phyloP scores from a whole-genome alignment of 2,113 vertebrate species.

The Perca fluviatilis region DNA sequence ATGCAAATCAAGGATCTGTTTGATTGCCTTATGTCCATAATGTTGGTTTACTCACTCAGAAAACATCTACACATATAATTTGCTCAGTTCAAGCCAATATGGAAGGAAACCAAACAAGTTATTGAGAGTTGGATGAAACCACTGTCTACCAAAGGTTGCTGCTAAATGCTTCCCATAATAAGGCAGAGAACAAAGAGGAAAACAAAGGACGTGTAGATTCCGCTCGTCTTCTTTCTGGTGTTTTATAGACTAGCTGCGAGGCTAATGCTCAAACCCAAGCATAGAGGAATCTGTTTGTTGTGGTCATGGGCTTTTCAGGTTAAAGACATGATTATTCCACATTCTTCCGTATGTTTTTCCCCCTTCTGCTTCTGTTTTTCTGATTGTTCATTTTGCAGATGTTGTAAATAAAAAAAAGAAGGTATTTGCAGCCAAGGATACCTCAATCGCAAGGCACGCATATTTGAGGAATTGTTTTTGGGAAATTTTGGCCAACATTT shows the following conservation, averaged over 20 bases:
- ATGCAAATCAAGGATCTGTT: conserved; percentile 21
- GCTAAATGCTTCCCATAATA: conserved; percentile 63
- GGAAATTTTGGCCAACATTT: neutral
- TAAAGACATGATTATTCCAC: conserved; percentile 40
- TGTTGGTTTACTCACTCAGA: conserved; percentile 38
- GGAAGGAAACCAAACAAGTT: conserved; percentile 34
- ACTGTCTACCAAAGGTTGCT: conserved; percentile 34
- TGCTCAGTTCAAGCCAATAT: conserved; percentile 21
- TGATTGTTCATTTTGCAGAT: neutral
- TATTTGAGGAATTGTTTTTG: neutral
- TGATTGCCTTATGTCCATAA: conserved; percentile 19
- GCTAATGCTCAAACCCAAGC: conserved; percentile 57
- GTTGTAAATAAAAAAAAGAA: neutral
- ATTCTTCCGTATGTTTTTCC: conserved; percentile 36
- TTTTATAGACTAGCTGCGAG: conserved; percentile 77
- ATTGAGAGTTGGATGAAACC: conserved; percentile 40
- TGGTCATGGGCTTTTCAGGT: conserved; percentile 68
- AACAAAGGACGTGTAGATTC: conserved; percentile 67
- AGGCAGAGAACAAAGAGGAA: conserved; percentile 70
- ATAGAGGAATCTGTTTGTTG: conserved; percentile 77
- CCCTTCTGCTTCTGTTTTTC: conserved; percentile 15
- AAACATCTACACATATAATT: conserved; percentile 45
- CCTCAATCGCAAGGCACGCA: neutral
- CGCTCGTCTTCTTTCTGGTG: conserved; percentile 54
- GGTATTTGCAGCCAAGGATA: neutral